phyloP scores from a whole-genome alignment of 2,888 invertebrate genomes.

The Sphaerophoria taeniata region DNA sequence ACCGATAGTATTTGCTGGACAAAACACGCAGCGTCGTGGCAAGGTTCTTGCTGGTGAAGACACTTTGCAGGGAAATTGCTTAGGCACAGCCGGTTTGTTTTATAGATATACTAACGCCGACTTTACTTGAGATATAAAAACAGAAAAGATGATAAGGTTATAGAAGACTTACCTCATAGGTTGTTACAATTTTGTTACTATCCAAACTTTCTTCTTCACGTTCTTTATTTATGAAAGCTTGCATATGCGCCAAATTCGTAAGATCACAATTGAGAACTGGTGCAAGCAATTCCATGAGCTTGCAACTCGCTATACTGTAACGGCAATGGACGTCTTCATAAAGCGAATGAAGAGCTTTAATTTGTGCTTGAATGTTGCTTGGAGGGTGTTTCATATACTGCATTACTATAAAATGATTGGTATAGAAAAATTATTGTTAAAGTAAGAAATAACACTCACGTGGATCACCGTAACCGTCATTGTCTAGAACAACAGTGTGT shows the following conservation, averaged over 20 bases:
- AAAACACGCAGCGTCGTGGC: too few species aligned
- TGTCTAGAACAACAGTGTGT: conserved; percentile 90
- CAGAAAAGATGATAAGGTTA: too few species aligned
- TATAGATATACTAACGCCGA: too few species aligned
- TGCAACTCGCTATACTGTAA: conserved; percentile 92
- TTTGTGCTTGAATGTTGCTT: conserved; percentile 83
- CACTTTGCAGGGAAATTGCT: too few species aligned
- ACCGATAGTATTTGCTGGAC: too few species aligned
- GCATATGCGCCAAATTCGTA: conserved; percentile 92
- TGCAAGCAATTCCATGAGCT: conserved; percentile 90
- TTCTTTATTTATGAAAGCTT: conserved; percentile 89
- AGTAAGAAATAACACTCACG: conserved; percentile 54
- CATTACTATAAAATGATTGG: conserved; percentile 71
- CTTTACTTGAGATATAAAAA: background rate
- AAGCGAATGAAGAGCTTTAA: conserved; percentile 87
- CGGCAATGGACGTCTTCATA: conserved; percentile 92
- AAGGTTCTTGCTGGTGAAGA: too few species aligned
- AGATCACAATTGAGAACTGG: conserved; percentile 91
- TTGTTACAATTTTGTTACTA: conserved; percentile 83
- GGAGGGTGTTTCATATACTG: conserved; percentile 79
- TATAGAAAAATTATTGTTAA: background rate
- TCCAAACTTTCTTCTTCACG: conserved; percentile 85
- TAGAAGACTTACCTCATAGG: conserved; percentile 83
- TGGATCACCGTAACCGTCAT: conserved; percentile 83
- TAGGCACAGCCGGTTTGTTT: too few species aligned